These are phyloP conservation scores for Phacellophora camtschatica DNA, from an alignment of 30 jellyfish, hydroid and myxozoan species.

Conservation along the genomic window DNA sequence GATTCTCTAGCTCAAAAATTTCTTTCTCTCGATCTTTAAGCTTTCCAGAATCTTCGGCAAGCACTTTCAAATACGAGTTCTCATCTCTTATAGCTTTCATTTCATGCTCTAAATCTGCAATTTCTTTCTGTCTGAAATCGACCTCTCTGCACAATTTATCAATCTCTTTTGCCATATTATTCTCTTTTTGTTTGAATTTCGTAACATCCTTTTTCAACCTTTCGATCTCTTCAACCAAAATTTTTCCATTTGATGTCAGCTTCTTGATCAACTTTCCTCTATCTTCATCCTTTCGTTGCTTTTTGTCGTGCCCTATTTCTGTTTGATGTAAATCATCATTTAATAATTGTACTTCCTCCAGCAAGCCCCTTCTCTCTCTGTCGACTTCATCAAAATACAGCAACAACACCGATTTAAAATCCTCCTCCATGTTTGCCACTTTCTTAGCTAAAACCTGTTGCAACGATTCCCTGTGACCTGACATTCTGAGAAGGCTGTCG, in stretches of 20 bases:
- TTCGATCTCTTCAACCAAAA: constrained; percentile 74
- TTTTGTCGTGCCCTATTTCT: constrained; percentile 43
- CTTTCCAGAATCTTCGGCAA: constrained; percentile 63
- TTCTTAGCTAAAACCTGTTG: constrained; percentile 4
- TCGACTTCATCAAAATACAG: constrained; percentile 91
- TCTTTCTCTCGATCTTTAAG: constrained; percentile 48
- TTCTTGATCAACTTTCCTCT: constrained; percentile 78
- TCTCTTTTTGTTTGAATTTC: constrained; percentile 19
- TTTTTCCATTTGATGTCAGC: constrained; percentile 85
- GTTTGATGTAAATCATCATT: constrained; percentile 45
- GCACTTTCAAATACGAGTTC: constrained; percentile 66
- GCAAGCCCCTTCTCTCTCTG: constrained; percentile 53
- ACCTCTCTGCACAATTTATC: constrained; percentile 51
- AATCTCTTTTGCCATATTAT: constrained; percentile 42
- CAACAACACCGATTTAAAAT: constrained; percentile 73
- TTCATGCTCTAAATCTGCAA: constrained; percentile 73
- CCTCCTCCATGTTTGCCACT: constrained; percentile 79
- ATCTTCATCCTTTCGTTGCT: constrained; percentile 57
- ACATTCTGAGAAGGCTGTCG: not conserved
- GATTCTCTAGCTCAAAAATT: constrained; percentile 57
- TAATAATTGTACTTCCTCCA: constrained; percentile 57
- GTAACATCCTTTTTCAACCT: constrained; percentile 69
- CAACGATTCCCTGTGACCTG: constrained; percentile 37
- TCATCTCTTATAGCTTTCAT: constrained; percentile 63
- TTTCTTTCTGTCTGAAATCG: constrained; percentile 11